These are phyloP conservation scores for Pithys albifrons DNA, from an alignment of 2,113 vertebrate genomes.

Conservation along the genomic window DNA sequence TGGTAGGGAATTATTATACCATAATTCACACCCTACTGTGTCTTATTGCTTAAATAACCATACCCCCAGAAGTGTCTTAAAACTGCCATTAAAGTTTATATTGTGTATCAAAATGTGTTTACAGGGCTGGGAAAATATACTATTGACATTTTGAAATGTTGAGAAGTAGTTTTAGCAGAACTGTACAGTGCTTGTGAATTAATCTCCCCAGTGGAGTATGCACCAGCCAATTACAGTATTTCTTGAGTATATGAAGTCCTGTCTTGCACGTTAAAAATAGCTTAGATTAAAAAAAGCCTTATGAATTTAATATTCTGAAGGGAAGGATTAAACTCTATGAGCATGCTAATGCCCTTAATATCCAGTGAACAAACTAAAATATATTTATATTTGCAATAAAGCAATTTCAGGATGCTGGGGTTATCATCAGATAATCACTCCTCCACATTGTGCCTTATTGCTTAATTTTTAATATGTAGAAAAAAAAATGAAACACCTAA, in stretches of 20 bases:
- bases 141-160: slow-evolving; percentile 59
- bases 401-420: slow-evolving; percentile 42
- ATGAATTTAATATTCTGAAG: slow-evolving; percentile 40
- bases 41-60: slow-evolving; percentile 59
- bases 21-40: slow-evolving; percentile 65
- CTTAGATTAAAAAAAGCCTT: slow-evolving; percentile 24
- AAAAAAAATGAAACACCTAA: neutral
- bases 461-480: slow-evolving; percentile 40
- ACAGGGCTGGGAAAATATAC: slow-evolving; percentile 65
- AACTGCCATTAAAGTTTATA: slow-evolving; percentile 69
- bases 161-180: slow-evolving; percentile 66
- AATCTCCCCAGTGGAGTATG: slow-evolving; percentile 48
- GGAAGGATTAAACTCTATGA: neutral
- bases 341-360: neutral
- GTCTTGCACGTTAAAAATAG: slow-evolving; percentile 43
- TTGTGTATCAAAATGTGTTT: slow-evolving; percentile 73
- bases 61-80: slow-evolving; percentile 65
- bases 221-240: slow-evolving; percentile 57
- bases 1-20: slow-evolving; percentile 68
- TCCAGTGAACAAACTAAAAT: slow-evolving; percentile 16
- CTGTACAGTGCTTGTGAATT: slow-evolving; percentile 61
- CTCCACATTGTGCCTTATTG: slow-evolving; percentile 64
- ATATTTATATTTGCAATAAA: slow-evolving; percentile 18
- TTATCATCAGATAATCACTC: slow-evolving; percentile 1
- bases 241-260: slow-evolving; percentile 40